Percentiles rank a stretch among this genome's conserved stretches.
These are phyloP conservation scores for Mactra quadrangularis DNA, from an alignment of 1,140 invertebrate species.

Conservation along the genomic window DNA sequence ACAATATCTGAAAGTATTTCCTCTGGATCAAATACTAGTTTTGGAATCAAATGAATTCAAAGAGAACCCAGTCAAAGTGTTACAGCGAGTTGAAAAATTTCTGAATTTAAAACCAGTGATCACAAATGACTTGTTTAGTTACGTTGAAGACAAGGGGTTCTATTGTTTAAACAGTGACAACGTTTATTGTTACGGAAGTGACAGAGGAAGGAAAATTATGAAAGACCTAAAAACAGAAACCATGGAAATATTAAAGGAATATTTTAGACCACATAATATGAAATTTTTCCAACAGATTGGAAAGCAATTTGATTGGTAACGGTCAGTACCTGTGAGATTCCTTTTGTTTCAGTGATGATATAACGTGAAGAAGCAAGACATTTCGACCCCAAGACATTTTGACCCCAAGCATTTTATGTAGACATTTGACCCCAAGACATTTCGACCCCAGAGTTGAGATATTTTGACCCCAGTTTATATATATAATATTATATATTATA, in stretches of 20 bases:
- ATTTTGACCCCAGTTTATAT: too few relatives aligned
- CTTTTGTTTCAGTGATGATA: too few relatives aligned
- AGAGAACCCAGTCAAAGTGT: background rate
- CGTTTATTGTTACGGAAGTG: conserved; percentile 3
- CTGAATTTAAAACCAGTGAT: conserved; percentile 3
- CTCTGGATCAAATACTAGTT: conserved; percentile 2
- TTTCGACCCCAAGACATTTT: too few relatives aligned
- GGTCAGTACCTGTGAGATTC: too few relatives aligned
- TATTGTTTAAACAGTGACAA: background rate
- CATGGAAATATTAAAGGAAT: background rate
- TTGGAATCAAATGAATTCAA: conserved; percentile 10
- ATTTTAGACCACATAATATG: conserved; percentile 9
- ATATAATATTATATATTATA: too few relatives aligned
- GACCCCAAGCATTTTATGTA: too few relatives aligned
- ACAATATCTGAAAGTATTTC: background rate
- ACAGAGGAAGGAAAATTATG: background rate
- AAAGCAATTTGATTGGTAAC: background rate
- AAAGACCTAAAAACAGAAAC: conserved; percentile 16
- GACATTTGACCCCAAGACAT: too few relatives aligned
- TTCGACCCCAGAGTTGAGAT: too few relatives aligned
- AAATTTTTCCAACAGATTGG: background rate
- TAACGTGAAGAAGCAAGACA: too few relatives aligned
- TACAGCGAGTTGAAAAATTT: conserved; percentile 11
- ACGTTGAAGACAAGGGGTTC: background rate
- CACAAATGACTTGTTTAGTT: background rate